Evolutionary conservation across 2,888 invertebrate species (phyloP).

Genomic region (Drosophila leonis): DNA sequence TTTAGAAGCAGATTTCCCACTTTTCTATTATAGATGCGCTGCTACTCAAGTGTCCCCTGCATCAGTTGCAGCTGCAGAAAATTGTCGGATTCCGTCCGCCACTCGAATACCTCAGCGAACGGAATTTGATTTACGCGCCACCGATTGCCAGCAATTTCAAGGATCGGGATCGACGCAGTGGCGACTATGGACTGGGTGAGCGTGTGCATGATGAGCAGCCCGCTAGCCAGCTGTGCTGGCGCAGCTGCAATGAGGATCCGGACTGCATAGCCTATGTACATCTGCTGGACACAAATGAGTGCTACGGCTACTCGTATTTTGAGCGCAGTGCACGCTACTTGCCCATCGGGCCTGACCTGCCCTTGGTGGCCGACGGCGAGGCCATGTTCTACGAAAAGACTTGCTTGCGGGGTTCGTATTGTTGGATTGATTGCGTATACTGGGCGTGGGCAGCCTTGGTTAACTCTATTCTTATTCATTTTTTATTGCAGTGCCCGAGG

Average conservation of each 20-base stretch:
- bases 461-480: conserved; percentile 9
- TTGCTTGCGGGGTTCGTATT: conserved; percentile 80
- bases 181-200: conserved; percentile 20
- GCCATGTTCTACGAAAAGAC: conserved; percentile 85
- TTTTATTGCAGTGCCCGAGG: conserved; percentile 85
- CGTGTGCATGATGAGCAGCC: conserved; percentile 34
- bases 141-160: conserved; percentile 68
- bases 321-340: conserved; percentile 75
- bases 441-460: conserved; percentile 33
- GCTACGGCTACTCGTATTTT: conserved; percentile 83
- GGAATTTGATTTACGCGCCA: conserved; percentile 78
- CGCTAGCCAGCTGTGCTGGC: conserved; percentile 80
- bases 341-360: conserved; percentile 70
- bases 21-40: conserved; percentile 69
- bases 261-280: conserved; percentile 84
- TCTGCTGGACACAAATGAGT: conserved; percentile 82
- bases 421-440: conserved; percentile 9
- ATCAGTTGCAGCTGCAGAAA: conserved; percentile 85
- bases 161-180: conserved; percentile 66
- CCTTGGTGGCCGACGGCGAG: conserved; percentile 82
- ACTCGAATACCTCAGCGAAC: conserved; percentile 71
- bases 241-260: conserved; percentile 81
- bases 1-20: conserved; percentile 8
- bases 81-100: conserved; percentile 85
- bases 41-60: conserved; percentile 83